Evolutionary conservation across 2,797 vertebrate genomes (phyloP), one percentile per base, ranked within the genome.

Genomic region (Neosilurus mollespiculum): DNA sequence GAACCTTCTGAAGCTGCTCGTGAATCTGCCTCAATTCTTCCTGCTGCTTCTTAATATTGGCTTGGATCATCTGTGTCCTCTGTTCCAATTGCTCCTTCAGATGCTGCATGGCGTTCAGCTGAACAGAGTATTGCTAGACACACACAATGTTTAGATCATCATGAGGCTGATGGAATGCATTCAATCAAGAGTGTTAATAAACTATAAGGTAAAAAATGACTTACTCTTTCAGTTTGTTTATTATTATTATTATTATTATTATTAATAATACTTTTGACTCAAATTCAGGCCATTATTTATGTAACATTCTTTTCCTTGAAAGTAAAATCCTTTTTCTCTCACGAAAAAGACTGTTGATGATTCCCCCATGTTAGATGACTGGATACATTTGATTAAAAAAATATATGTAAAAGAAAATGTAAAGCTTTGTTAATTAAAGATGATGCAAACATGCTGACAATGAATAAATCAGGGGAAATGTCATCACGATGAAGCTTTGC

Each of bases 31-130:
- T 91, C 49, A 97, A 93, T 77, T 96, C 95, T 2, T 96, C 94
- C 87, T 96, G 95, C 88, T 98, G 96, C 0, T 92, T 94, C 90
- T 95, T 94, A 89, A 97, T 96, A 91, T 96, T 96, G 15, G 92
- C 93, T 86, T 96, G 95, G 85, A 98, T 94, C 85, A 96, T 87
- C 78, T 93, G 94, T 0, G 94, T 97, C 86, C 95, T 93, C 86
- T 97, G 94, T 51, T 96, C 96, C 89, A 98, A 92, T 86, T 98
- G 96, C 20, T 96, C 93, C 84, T 95, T 97, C 58, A 98, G 93
- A 84, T 96, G 96, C 89, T 96, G 95, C 95, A 97, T 96, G 86
- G 96, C 95, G 10, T 95, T 95, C 88, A 95, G 88, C 85, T 97
- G 97, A 0, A 92, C 90, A 0, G 95, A 93, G 83, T 96, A 96